Percentiles rank a stretch among this genome's conserved stretches.
Conservation (phyloP, 2,113 vertebrate species). For the Takifugu bimaculatus region DNA sequence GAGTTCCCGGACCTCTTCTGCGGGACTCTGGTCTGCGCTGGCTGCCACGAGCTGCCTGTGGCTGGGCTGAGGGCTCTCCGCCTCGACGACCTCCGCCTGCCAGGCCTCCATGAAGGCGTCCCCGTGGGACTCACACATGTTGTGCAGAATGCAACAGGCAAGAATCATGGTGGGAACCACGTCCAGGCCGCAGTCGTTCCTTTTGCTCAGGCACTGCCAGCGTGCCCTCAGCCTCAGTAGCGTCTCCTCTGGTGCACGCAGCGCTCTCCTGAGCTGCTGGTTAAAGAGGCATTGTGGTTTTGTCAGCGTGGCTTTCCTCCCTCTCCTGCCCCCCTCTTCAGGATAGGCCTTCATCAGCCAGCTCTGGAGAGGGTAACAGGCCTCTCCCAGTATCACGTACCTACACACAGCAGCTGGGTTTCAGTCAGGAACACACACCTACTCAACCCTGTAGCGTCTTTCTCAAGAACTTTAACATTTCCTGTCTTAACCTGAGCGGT, state of each 20-base stretch:
- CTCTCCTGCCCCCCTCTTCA: conserved; percentile 27
- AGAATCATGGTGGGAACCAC: conserved; percentile 71
- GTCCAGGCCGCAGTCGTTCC: conserved; percentile 71
- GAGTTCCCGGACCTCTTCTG: conserved; percentile 72
- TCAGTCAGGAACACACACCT: neutral
- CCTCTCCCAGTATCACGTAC: conserved; percentile 69
- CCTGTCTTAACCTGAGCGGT: conserved; percentile 48
- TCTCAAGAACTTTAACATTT: no score
- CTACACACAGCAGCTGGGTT: conserved; percentile 33
- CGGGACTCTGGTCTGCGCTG: conserved; percentile 61
- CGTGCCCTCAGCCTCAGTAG: conserved; percentile 69
- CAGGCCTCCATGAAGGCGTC: conserved; percentile 68
- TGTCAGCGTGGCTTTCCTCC: neutral
- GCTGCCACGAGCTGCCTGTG: conserved; percentile 46
- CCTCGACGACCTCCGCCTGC: conserved; percentile 58
- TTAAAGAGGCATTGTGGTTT: conserved; percentile 65
- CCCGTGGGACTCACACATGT: conserved; percentile 73
- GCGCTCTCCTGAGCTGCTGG: conserved; percentile 47
- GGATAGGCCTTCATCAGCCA: conserved; percentile 74
- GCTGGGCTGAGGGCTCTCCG: conserved; percentile 66
- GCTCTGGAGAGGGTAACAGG: conserved; percentile 72
- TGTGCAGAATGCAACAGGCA: conserved; percentile 74
- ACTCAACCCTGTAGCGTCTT: no score
- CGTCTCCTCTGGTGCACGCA: conserved; percentile 33
- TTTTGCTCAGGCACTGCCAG: conserved; percentile 74